Evolutionary conservation across 1,140 invertebrate genomes (phyloP).

Genomic region (Maconellicoccus hirsutus): DNA sequence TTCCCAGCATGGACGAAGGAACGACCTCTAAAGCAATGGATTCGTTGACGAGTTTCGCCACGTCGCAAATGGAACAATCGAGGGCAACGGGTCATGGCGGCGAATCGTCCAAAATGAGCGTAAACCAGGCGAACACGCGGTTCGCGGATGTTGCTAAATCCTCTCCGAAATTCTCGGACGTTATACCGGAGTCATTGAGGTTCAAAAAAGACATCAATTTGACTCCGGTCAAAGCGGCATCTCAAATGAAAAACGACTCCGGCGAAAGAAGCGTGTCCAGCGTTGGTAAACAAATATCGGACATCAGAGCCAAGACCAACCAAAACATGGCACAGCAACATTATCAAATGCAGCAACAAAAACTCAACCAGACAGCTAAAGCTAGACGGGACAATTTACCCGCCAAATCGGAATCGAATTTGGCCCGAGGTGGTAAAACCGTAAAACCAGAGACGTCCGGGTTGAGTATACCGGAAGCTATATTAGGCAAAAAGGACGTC

Average conservation of each 20-base stretch:
- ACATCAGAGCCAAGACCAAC: neutral
- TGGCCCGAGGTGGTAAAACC: neutral
- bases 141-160: neutral
- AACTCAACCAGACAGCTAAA: neutral
- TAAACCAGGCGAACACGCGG: too few relatives aligned
- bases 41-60: neutral
- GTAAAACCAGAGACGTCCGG: too few relatives aligned
- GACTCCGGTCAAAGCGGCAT: neutral
- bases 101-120: too few relatives aligned
- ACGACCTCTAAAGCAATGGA: neutral
- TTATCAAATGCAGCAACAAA: neutral
- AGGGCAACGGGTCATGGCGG: neutral
- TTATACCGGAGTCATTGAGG: neutral
- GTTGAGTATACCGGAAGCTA: neutral
- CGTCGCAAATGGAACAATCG: neutral
- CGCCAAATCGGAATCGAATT: neutral
- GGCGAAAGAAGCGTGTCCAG: neutral
- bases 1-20: neutral
- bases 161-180: neutral
- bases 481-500: neutral
- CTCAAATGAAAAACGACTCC: neutral
- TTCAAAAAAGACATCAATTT: constrained; percentile 14
- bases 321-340: neutral
- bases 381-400: neutral
- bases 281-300: neutral